Base-by-base conservation (phyloP, 2,888 invertebrate genomes). In the Mechanitis messenoides region DNA sequence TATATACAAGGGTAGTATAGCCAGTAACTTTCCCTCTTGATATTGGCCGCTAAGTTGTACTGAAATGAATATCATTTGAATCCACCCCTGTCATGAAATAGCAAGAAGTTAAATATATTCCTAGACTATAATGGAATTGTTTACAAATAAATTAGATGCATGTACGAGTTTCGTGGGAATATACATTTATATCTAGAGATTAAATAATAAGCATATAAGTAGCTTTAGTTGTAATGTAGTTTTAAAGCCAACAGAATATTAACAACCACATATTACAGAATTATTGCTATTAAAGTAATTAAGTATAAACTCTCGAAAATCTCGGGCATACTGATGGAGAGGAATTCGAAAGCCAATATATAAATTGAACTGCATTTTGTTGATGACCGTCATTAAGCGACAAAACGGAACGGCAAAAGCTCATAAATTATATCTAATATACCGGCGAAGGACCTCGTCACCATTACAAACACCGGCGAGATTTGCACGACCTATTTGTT, bases 11-110 rank as follows among this genome's bases (percentile, higher is more conserved):
- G 87, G 84, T 84, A 84, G 38, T 84, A 87, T 88, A 85, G 83
- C 82, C 87, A 88, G 87, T 88, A 89, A 85, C 85, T 83, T 79
- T 82, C 78, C 80, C 86, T 84, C 88, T 87, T 88, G 88, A 89
- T 88, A 87, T 85, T 81, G 84, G 84, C 84, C 83, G 83, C 83
- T 80, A 86, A 85, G 87, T 87, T 88, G 88, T 88, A 74, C 80
- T 83, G 76, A 85, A 88, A 88, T 87, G 88, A 87, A 87, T 87
- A 87, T 89, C 87, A 88, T 87, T 87, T 87, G 85, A 86, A 79
- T 83, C 77, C 80, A 81, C 80, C 80, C 81, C 81, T 79, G 83
- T 81, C 84, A 81, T 85, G 83, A 84, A 86, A 83, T 87, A 86
- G 35, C 6, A 86, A 74, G 80, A 75, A 56, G 53, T 53, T 61